These are phyloP conservation scores for Paguma larvata DNA, from an alignment of 2,797 vertebrate genomes.

Conservation along the genomic window DNA sequence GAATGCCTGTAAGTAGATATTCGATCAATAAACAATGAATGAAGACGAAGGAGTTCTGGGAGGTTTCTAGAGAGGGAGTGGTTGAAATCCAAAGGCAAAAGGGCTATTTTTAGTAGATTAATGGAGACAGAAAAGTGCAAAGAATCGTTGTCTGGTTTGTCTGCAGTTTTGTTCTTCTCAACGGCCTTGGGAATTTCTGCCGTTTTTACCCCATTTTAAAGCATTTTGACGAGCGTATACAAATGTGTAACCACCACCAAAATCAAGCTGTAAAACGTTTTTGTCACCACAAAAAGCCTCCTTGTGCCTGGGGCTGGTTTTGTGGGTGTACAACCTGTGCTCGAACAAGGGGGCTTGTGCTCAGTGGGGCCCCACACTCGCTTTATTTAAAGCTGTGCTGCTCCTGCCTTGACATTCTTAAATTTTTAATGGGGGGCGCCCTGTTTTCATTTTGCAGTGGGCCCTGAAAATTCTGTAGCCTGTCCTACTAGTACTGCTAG, in stretches of 20 bases:
- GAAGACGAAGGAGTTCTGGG: not conserved
- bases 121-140: not conserved
- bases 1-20: not conserved
- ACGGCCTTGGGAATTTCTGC: not conserved
- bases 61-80: not conserved
- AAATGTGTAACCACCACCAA: not conserved
- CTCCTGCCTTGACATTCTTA: not conserved
- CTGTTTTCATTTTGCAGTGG: not conserved
- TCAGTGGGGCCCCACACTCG: not conserved
- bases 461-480: not conserved
- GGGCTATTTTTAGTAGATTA: not conserved
- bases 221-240: not conserved
- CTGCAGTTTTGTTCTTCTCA: not conserved
- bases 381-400: not conserved
- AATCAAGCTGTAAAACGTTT: not conserved
- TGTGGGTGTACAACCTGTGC: not conserved
- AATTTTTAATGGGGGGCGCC: not conserved
- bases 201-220: not conserved
- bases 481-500: too few species aligned
- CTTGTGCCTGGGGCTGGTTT: not conserved
- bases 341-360: not conserved
- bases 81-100: slow-evolving; percentile 18
- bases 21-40: not conserved
- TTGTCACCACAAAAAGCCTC: not conserved
- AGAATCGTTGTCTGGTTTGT: not conserved